Evolutionary conservation across 2,113 vertebrate species (phyloP).

Genomic region (Syngnathus typhle): DNA sequence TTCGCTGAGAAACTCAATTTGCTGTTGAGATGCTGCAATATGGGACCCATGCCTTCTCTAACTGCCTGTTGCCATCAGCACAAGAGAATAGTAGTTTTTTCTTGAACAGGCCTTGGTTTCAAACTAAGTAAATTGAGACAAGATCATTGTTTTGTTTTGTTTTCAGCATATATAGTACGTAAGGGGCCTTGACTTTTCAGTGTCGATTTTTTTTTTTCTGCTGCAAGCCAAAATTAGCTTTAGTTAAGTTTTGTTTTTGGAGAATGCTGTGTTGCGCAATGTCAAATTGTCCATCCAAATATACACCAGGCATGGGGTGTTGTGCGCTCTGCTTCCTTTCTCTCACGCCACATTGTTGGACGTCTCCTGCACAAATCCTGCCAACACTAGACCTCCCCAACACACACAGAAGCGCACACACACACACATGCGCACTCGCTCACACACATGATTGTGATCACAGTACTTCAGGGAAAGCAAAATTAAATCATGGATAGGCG

Average conservation of each 20-base stretch:
- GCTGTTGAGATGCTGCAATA: too few relatives aligned
- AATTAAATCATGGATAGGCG: conserved; percentile 29
- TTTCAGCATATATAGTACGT: not conserved
- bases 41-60: too few relatives aligned
- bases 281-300: conserved; percentile 27
- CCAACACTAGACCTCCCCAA: conserved; percentile 16
- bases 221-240: not conserved
- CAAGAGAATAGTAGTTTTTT: too few relatives aligned
- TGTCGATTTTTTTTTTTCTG: not conserved
- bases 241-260: not conserved
- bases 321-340: not conserved
- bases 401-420: too few relatives aligned
- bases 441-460: conserved; percentile 21
- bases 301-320: not conserved
- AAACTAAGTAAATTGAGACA: not conserved
- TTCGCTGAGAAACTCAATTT: too few relatives aligned
- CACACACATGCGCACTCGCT: too few relatives aligned
- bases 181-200: too few relatives aligned
- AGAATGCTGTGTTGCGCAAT: conserved; percentile 22
- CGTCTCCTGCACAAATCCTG: not conserved
- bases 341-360: conserved; percentile 30
- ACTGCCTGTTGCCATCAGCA: too few relatives aligned
- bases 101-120: too few relatives aligned
- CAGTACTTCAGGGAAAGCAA: conserved; percentile 37
- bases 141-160: not conserved